A percentile compares a stretch with the other conserved stretches of the same genome.
phyloP scores from a whole-genome alignment of 2,888 invertebrate genomes.

The Plemyria rubiginata region DNA sequence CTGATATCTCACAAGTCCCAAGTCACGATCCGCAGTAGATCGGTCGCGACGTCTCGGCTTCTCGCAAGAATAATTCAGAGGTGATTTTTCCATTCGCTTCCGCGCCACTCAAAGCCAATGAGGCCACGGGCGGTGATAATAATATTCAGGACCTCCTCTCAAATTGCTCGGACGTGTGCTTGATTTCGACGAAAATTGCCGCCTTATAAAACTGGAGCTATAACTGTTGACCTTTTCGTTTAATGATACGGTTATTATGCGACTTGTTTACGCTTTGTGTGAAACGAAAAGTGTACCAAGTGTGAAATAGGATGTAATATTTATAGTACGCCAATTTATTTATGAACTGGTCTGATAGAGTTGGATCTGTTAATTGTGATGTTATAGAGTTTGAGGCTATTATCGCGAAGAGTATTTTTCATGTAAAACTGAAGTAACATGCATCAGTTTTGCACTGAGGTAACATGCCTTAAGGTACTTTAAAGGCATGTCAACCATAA shows the following conservation, averaged over 20 bases:
- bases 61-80: constrained; percentile 56
- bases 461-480: not conserved
- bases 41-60: constrained; percentile 39
- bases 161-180: constrained; percentile 70
- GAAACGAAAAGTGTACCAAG: constrained; percentile 39
- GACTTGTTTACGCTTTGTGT: constrained; percentile 40
- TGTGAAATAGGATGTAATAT: constrained; percentile 33
- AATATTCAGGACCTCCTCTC: constrained; percentile 65
- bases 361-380: too few species aligned
- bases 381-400: not conserved
- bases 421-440: not conserved
- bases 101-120: constrained; percentile 58
- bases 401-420: too few species aligned
- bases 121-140: constrained; percentile 58
- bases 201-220: constrained; percentile 58
- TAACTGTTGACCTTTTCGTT: constrained; percentile 64
- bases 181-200: constrained; percentile 61
- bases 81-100: constrained; percentile 59
- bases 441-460: too few species aligned
- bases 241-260: constrained; percentile 50
- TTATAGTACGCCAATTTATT: not conserved
- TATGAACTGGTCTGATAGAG: not conserved
- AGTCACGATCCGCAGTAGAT: constrained; percentile 38
- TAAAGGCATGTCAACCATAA: not conserved
- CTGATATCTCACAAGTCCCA: constrained; percentile 26